A percentile compares a stretch with the other conserved stretches of the same genome.
Evolutionary conservation across 2,797 vertebrate genomes (phyloP).

Genomic region (Pseudomugil tenellus): DNA sequence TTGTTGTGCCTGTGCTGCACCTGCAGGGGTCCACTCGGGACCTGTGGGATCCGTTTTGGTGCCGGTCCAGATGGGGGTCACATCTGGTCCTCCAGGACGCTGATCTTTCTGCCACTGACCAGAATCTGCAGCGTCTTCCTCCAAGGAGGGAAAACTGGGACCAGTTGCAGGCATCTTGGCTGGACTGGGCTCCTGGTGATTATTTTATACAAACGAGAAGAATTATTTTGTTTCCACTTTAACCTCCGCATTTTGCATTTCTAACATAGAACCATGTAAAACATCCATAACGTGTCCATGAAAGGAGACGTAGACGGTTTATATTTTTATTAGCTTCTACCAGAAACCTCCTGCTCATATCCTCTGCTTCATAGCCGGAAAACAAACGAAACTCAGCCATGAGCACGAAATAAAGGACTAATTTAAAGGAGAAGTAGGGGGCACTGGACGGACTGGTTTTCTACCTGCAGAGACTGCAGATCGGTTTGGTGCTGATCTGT

Average conservation of each 20-base stretch:
- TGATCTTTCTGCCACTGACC: conserved; percentile 64
- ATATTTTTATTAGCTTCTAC: no score
- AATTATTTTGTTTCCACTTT: not conserved
- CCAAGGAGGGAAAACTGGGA: conserved; percentile 34
- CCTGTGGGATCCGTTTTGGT: conserved; percentile 39
- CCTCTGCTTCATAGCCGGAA: not conserved
- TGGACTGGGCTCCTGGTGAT: conserved; percentile 78
- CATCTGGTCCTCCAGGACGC: conserved; percentile 41
- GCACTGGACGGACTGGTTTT: not conserved
- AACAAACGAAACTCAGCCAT: not conserved
- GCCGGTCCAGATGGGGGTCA: conserved; percentile 54
- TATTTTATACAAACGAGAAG: no score
- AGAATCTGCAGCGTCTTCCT: conserved; percentile 31
- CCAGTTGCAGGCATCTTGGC: conserved; percentile 76
- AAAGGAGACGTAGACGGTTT: not conserved
- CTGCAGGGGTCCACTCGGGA: conserved; percentile 56
- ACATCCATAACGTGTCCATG: no score
- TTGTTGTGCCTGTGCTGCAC: conserved; percentile 51
- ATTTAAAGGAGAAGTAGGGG: not conserved
- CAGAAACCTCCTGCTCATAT: no score
- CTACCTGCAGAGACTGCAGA: no score
- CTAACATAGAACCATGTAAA: not conserved
- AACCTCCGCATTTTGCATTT: not conserved
- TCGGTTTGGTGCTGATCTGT: not conserved
- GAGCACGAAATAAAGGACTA: not conserved